These are phyloP conservation scores for Mohoua ochrocephala DNA, from an alignment of 2,113 vertebrate genomes.

Conservation along the genomic window DNA sequence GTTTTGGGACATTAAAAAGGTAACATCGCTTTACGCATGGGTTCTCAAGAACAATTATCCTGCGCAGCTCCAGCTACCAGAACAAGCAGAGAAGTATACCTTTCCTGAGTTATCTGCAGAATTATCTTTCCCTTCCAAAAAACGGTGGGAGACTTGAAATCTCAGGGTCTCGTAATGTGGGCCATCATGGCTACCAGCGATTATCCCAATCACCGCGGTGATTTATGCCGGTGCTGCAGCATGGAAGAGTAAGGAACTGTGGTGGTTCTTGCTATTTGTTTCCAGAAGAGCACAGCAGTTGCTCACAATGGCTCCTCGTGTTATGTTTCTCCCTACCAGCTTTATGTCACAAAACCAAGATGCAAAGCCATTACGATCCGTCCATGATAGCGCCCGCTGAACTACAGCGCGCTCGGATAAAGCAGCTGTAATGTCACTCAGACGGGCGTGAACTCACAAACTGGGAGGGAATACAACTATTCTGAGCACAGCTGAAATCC, in stretches of 20 bases:
- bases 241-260: not conserved
- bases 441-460: not conserved
- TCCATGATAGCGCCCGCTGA: not conserved
- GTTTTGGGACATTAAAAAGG: not conserved
- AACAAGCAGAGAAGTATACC: not conserved
- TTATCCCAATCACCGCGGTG: not conserved
- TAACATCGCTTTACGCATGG: rapidly evolving
- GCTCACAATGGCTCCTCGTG: not conserved
- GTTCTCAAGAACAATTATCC: not conserved
- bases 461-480: not conserved
- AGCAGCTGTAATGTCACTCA: not conserved
- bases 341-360: not conserved
- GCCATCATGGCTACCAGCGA: not conserved
- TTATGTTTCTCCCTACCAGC: not conserved
- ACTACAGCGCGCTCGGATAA: not conserved
- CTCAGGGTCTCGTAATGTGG: not conserved
- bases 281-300: conserved; percentile 13
- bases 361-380: not conserved
- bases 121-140: not conserved
- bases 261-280: not conserved
- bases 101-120: not conserved
- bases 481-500: not conserved
- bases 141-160: not conserved
- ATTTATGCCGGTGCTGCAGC: not conserved
- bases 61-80: rapidly evolving